Base-by-base conservation (phyloP, 2,113 vertebrate genomes). In the Semicossyphus pulcher region DNA sequence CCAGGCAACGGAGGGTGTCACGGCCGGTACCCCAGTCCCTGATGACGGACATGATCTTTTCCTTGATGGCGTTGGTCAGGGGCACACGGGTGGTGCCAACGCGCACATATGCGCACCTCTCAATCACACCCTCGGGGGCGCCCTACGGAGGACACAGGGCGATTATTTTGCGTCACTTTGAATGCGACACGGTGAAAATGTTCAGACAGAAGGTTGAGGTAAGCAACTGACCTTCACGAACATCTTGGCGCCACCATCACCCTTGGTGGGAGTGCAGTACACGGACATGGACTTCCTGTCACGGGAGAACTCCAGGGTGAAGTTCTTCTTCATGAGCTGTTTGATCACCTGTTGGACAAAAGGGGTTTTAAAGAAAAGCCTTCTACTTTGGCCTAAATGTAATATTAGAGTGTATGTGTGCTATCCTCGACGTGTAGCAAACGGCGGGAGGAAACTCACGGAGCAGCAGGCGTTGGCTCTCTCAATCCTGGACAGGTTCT, bases 211-310 rank as follows among this genome's bases (percentile, higher is more conserved):
- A 41, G 7, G 29, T 8, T n/a, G 14, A 18, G 59, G 47, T 21
- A 5, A 49, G 21, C 14, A 57, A 51, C 91, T 73, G 7, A 95
- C 96, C 95, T 97, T 97, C 54, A 97, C 82, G 48, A 97, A 97
- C 96, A 97, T 96, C 91, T 98, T 98, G 91, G 94, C 92, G 10
- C 96, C 93, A 7, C 96, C 95, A 3, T 96, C 94, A 15, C 96
- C 95, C 69, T 97, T 98, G 26, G 83, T 58, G 5, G 96, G 96
- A 20, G 93, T 94, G 90, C 96, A 98, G 85, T 92, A 97, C 57
- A 96, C 96, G 11, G 96, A 97, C 96, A 97, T 97, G 84, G 96
- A 97, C 88, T 97, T 97, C 64, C 96, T 94, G 93, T 97, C 96
- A 52, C 96, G 94, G 86, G 96, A 97, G 94, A 97, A 97, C 90